These are phyloP conservation scores for Andrena chrysosceles DNA, from an alignment of 2,888 invertebrate species.

Conservation along the genomic window DNA sequence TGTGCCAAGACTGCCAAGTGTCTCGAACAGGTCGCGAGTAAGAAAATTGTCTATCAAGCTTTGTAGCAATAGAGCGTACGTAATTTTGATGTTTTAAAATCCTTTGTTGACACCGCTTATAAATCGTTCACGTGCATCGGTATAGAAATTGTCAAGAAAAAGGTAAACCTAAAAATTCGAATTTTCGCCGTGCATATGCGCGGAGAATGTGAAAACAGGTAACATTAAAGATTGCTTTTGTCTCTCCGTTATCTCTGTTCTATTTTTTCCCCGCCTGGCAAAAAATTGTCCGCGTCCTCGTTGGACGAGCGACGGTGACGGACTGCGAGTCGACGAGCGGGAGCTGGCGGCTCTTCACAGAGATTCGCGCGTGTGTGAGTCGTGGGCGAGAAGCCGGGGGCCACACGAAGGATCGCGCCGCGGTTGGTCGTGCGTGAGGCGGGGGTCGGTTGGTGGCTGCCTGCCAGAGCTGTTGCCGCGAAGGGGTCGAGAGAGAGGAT, in stretches of 20 bases:
- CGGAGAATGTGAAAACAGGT: neutral
- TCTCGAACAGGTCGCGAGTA: no score
- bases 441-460: slow-evolving; percentile 66
- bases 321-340: slow-evolving; percentile 83
- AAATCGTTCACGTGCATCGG: no score
- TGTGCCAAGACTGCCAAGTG: no score
- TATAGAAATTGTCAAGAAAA: no score
- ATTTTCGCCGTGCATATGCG: neutral
- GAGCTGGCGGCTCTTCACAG: slow-evolving; percentile 82
- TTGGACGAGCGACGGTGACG: slow-evolving; percentile 80
- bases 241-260: neutral
- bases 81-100: no score
- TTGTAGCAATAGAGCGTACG: no score
- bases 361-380: slow-evolving; percentile 65
- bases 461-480: slow-evolving; percentile 61
- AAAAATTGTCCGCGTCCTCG: slow-evolving; percentile 64
- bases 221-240: neutral
- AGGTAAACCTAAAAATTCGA: neutral
- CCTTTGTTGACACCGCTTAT: no score
- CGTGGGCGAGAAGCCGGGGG: slow-evolving; percentile 72
- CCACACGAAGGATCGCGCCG: slow-evolving; percentile 69
- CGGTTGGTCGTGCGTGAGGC: slow-evolving; percentile 68
- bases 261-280: neutral
- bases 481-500: slow-evolving; percentile 58
- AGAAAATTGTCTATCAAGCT: no score